These are phyloP conservation scores for Sialis fuliginosa DNA, from an alignment of 2,888 invertebrate species.

Conservation along the genomic window DNA sequence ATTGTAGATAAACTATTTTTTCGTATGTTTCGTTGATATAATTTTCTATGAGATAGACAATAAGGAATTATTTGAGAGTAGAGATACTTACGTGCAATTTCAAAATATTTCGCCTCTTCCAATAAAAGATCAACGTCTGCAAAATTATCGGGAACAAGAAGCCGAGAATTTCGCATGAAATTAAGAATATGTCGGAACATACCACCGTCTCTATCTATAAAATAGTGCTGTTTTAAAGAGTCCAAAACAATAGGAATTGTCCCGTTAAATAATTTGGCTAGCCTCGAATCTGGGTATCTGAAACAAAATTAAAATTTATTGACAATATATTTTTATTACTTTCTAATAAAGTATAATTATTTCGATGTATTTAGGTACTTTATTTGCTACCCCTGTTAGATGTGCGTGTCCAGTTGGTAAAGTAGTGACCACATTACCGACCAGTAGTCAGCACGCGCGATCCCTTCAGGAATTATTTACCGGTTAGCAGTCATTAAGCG, in stretches of 20 bases:
- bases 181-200: constrained; percentile 97
- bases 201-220: constrained; percentile 94
- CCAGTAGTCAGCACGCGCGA: no score
- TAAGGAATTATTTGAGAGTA: not conserved
- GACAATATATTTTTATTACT: no score
- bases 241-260: constrained; percentile 90
- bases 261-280: constrained; percentile 89
- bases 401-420: no score
- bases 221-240: constrained; percentile 93
- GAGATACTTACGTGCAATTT: constrained; percentile 58
- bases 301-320: constrained; percentile 15
- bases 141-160: constrained; percentile 77
- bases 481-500: no score
- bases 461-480: no score
- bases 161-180: constrained; percentile 81
- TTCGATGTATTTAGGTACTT: no score
- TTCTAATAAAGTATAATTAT: no score
- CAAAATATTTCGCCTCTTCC: constrained; percentile 84
- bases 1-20: no score
- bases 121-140: constrained; percentile 69
- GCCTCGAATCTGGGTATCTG: constrained; percentile 83
- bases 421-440: no score
- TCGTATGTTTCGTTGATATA: not conserved
- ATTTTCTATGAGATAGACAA: not conserved
- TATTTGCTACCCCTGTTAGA: no score